phyloP scores from a whole-genome alignment of 2,888 invertebrate genomes.

The Loripinus fragilis region DNA sequence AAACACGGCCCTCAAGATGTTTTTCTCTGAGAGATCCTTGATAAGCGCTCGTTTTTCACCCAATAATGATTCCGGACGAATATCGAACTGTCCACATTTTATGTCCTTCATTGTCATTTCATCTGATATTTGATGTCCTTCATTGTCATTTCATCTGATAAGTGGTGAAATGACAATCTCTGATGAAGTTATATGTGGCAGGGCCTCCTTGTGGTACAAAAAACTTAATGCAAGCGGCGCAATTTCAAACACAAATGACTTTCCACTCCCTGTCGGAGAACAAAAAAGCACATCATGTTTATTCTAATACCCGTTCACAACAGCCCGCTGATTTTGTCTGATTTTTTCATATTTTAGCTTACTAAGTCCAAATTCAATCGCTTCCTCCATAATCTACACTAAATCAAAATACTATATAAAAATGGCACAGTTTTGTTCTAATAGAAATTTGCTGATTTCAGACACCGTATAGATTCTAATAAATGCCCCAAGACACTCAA shows the following conservation, averaged over 20 bases:
- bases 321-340: not conserved
- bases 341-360: not conserved
- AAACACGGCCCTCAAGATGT: not conserved
- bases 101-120: not conserved
- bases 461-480: too few relatives aligned
- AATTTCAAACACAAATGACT: conserved; percentile 13
- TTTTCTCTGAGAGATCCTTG: not conserved
- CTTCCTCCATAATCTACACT: conserved; percentile 7
- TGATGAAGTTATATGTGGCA: not conserved
- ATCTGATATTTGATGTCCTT: not conserved
- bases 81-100: not conserved
- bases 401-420: too few relatives aligned
- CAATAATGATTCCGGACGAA: not conserved
- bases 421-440: too few relatives aligned
- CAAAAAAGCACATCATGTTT: conserved; percentile 20
- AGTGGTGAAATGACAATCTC: conserved; percentile 1
- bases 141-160: too few relatives aligned
- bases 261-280: conserved; percentile 33
- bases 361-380: not conserved
- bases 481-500: too few relatives aligned
- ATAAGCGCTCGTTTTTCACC: not conserved
- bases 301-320: not conserved
- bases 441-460: too few relatives aligned
- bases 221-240: conserved; percentile 2
- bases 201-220: not conserved